phyloP scores from a whole-genome alignment of 2,113 vertebrate species.

The Mirza zaza region DNA sequence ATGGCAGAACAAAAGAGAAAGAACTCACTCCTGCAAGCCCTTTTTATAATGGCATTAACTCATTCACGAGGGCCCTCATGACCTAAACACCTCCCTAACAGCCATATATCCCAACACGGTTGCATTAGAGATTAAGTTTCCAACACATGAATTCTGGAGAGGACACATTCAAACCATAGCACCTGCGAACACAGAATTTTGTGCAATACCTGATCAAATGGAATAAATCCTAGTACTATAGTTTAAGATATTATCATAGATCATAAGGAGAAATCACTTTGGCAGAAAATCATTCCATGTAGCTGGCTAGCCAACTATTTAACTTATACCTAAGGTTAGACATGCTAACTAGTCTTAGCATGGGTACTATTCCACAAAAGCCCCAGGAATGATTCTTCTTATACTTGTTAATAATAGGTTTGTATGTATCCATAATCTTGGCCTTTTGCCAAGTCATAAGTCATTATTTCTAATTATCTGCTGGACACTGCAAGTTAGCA shows the following conservation, averaged over 20 bases:
- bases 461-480: background rate
- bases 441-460: background rate
- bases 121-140: background rate
- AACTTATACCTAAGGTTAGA: background rate
- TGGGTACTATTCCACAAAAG: background rate
- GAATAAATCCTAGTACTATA: background rate
- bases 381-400: background rate
- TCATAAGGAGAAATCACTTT: slow-evolving; percentile 16
- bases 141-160: background rate
- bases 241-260: slow-evolving; percentile 11
- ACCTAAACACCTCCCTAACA: background rate
- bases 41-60: background rate
- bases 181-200: background rate
- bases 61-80: background rate
- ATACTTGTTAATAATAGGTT: background rate
- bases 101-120: background rate
- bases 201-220: background rate
- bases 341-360: background rate
- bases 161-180: background rate
- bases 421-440: background rate
- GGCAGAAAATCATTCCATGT: background rate
- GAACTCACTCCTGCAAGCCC: background rate
- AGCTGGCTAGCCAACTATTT: background rate
- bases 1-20: background rate
- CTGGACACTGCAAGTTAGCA: background rate